These are phyloP conservation scores for Electrophaes corylata DNA, from an alignment of 2,888 invertebrate species.

Conservation along the genomic window DNA sequence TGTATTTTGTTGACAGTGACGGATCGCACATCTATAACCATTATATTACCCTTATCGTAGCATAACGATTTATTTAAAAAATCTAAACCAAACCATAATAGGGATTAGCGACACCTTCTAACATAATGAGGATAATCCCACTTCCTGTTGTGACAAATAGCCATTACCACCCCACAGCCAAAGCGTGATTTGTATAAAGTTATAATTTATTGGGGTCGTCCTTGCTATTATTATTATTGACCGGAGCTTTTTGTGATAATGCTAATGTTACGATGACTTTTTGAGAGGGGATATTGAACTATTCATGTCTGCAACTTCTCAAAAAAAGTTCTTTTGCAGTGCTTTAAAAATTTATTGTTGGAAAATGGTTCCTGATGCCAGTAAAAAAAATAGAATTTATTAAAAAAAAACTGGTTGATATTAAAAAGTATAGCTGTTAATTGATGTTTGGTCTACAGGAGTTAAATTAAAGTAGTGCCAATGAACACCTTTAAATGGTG, in stretches of 20 bases:
- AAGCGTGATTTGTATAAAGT: slow-evolving; percentile 46
- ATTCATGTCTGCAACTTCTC: slow-evolving; percentile 15
- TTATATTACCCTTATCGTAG: slow-evolving; percentile 15
- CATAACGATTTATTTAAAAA: slow-evolving; percentile 16
- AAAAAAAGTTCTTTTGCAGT: not conserved
- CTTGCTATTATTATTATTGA: slow-evolving; percentile 35
- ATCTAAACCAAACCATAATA: slow-evolving; percentile 37
- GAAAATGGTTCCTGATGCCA: too few relatives aligned
- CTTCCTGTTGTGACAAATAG: slow-evolving; percentile 66
- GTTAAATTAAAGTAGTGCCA: too few relatives aligned
- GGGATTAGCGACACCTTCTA: slow-evolving; percentile 64
- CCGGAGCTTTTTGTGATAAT: slow-evolving; percentile 32
- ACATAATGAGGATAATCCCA: slow-evolving; percentile 71
- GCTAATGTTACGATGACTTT: slow-evolving; percentile 34
- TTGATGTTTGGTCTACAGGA: too few relatives aligned
- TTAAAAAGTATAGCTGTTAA: too few relatives aligned
- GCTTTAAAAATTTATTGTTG: too few relatives aligned
- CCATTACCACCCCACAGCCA: slow-evolving; percentile 52
- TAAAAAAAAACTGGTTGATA: too few relatives aligned
- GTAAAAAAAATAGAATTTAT: too few relatives aligned
- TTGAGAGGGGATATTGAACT: slow-evolving; percentile 25
- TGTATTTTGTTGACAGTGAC: slow-evolving; percentile 19
- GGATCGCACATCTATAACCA: slow-evolving; percentile 9
- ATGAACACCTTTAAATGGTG: too few relatives aligned
- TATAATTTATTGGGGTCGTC: slow-evolving; percentile 49